A percentile compares a stretch with the other conserved stretches of the same genome.
Conservation (phyloP, 2,797 vertebrate species). For the Xenops minutus region DNA sequence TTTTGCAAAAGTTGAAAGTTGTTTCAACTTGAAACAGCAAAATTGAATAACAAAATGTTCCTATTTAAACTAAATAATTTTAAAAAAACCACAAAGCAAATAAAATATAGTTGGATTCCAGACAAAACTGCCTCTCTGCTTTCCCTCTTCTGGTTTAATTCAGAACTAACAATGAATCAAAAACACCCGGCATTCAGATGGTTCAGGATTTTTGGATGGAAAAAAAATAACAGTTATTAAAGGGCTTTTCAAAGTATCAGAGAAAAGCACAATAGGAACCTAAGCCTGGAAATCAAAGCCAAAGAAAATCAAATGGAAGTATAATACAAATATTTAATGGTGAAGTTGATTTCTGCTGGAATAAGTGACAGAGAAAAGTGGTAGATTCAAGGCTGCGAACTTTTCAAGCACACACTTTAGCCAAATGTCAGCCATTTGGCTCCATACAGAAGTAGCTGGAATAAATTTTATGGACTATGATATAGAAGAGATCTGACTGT, state of each 20-base stretch:
- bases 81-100: not conserved
- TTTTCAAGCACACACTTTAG: not conserved
- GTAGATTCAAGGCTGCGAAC: not conserved
- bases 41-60: not conserved
- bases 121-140: not conserved
- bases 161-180: constrained; percentile 3
- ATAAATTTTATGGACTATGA: not conserved
- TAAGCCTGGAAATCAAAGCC: constrained; percentile 27
- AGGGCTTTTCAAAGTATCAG: not conserved
- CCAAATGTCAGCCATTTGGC: not conserved
- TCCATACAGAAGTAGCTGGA: not conserved
- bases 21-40: not conserved
- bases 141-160: not conserved
- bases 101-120: not conserved
- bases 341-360: constrained; percentile 48
- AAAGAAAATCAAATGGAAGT: constrained; percentile 42
- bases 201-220: not conserved
- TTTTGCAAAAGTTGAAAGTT: not conserved
- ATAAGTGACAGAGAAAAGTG: not conserved
- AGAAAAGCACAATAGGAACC: constrained; percentile 21
- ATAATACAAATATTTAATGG: constrained; percentile 20
- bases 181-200: not conserved
- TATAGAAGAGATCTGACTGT: not conserved
- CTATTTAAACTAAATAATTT: not conserved
- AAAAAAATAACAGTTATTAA: constrained; percentile 33